phyloP scores from a whole-genome alignment of 53 echinoderm and acorn worm genomes.

The Holothuria scabra region DNA sequence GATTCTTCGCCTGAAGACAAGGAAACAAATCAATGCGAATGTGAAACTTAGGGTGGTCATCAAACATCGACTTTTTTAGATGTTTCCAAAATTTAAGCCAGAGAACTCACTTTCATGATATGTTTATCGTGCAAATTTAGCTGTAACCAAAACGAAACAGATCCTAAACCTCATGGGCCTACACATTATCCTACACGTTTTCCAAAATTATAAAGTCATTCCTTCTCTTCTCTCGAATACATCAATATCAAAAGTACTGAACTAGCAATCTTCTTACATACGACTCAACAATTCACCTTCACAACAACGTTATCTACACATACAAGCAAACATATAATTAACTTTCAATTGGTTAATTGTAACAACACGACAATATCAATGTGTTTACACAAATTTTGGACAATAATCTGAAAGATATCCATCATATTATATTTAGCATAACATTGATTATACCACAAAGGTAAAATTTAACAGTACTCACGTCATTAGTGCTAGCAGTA shows the following conservation, averaged over 20 bases:
- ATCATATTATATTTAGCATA: not conserved
- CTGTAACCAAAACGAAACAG: constrained; percentile 8
- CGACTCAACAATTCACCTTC: constrained; percentile 10
- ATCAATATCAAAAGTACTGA: constrained; percentile 5
- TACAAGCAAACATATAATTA: not conserved
- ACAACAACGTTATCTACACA: not conserved
- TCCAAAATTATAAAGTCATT: no score
- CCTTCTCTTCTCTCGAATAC: not conserved
- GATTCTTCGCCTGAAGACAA: no score
- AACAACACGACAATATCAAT: not conserved
- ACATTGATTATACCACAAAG: not conserved
- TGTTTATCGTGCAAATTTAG: no score
- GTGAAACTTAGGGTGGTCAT: no score
- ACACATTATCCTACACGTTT: no score
- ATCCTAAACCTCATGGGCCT: not conserved
- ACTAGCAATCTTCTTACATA: not conserved
- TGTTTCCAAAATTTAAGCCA: no score
- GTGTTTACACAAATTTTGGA: constrained; percentile 7
- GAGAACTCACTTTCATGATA: no score
- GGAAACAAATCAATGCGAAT: no score
- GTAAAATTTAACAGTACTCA: constrained; percentile 16
- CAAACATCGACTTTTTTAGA: no score
- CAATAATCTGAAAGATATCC: constrained; percentile 5
- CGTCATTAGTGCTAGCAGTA: constrained; percentile 24
- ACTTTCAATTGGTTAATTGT: not conserved